phyloP scores from a whole-genome alignment of 1,140 invertebrate genomes.

The Atta texana region DNA sequence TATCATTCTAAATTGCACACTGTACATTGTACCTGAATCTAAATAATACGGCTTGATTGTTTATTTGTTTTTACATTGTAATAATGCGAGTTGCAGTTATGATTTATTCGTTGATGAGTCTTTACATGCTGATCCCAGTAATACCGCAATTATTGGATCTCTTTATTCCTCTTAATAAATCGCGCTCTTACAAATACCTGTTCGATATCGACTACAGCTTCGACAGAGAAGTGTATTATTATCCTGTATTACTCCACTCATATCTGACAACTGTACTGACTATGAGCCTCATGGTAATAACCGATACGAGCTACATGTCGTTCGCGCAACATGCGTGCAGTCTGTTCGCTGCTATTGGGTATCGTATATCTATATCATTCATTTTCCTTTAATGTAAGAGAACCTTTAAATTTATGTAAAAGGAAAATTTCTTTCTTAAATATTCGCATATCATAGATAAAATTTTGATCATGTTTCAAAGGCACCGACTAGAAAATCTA shows the following conservation, averaged over 20 bases:
- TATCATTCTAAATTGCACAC: background rate
- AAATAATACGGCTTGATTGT: background rate
- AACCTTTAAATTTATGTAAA: background rate
- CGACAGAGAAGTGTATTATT: constrained; percentile 29
- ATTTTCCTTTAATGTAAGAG: background rate
- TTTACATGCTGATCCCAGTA: constrained; percentile 19
- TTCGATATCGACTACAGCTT: constrained; percentile 38
- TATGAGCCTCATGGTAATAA: background rate
- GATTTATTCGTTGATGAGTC: constrained; percentile 15
- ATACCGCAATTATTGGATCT: constrained; percentile 39
- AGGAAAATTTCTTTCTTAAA: background rate
- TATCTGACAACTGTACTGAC: background rate
- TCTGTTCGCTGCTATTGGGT: constrained; percentile 21
- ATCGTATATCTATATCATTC: background rate
- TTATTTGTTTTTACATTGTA: background rate
- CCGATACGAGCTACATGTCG: constrained; percentile 22
- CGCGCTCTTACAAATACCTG: constrained; percentile 15
- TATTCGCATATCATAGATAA: background rate
- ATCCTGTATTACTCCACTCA: constrained; percentile 8
- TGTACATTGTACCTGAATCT: background rate
- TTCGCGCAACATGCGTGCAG: constrained; percentile 13
- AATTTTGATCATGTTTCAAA: constrained; percentile 5
- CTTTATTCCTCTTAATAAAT: constrained; percentile 31
- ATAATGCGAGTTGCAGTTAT: constrained; percentile 25
- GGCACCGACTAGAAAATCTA: constrained; percentile 24